A percentile compares a stretch with the other conserved stretches of the same genome.
phyloP scores from a whole-genome alignment of 2,888 invertebrate genomes.

The Oegoconia quadripuncta region DNA sequence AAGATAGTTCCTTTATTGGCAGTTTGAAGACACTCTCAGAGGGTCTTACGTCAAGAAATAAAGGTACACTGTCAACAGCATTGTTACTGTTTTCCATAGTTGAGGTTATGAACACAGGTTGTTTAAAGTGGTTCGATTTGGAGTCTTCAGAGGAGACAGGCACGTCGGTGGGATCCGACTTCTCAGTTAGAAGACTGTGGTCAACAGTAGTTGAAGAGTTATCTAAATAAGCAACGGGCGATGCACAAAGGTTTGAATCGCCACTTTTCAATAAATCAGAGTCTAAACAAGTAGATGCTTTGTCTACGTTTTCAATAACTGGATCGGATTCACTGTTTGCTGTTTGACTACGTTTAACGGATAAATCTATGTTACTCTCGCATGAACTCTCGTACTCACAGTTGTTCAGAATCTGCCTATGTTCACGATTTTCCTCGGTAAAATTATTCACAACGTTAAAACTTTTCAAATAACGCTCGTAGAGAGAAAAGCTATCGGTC shows the following conservation, averaged over 20 bases:
- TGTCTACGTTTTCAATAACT: slow-evolving; percentile 40
- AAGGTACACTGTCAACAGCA: slow-evolving; percentile 67
- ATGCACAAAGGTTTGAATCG: slow-evolving; percentile 44
- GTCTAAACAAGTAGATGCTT: slow-evolving; percentile 38
- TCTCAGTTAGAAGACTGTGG: slow-evolving; percentile 52
- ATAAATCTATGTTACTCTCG: slow-evolving; percentile 58
- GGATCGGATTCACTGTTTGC: slow-evolving; percentile 40
- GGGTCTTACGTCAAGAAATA: slow-evolving; percentile 56
- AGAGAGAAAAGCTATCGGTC: slow-evolving; percentile 70
- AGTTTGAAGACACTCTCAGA: slow-evolving; percentile 64
- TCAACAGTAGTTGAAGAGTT: slow-evolving; percentile 53
- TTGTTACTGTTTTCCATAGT: slow-evolving; percentile 77
- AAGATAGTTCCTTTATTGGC: slow-evolving; percentile 66
- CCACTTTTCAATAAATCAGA: slow-evolving; percentile 42
- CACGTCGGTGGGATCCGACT: slow-evolving; percentile 50
- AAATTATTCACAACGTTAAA: slow-evolving; percentile 60
- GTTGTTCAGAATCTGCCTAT: slow-evolving; percentile 27
- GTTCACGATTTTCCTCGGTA: slow-evolving; percentile 36
- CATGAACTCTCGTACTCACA: slow-evolving; percentile 47
- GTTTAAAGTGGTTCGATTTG: slow-evolving; percentile 48
- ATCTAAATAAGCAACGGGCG: slow-evolving; percentile 45
- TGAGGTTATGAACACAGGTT: slow-evolving; percentile 58
- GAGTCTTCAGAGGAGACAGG: slow-evolving; percentile 61
- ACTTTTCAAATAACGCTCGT: slow-evolving; percentile 69
- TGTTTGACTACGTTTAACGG: slow-evolving; percentile 43